Conservation (phyloP, 2,888 invertebrate genomes). For the Aplocera efformata region DNA sequence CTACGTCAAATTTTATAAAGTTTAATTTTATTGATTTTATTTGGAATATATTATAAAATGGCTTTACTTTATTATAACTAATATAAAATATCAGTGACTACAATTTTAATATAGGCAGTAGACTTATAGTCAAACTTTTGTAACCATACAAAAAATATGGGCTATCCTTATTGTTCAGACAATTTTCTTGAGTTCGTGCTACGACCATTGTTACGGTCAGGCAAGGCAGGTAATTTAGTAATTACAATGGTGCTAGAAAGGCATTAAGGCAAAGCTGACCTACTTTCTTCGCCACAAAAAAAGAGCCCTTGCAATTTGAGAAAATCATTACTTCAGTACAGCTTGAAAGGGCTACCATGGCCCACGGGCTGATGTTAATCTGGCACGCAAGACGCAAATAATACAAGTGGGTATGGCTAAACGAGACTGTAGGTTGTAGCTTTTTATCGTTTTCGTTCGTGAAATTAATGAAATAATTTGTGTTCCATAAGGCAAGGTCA, state of each 20-base stretch:
- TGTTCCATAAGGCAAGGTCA: slow-evolving; percentile 11
- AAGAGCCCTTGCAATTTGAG: slow-evolving; percentile 26
- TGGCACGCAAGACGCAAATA: slow-evolving; percentile 61
- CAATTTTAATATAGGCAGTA: too few relatives aligned
- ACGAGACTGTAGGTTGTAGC: slow-evolving; percentile 15
- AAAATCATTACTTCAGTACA: slow-evolving; percentile 24
- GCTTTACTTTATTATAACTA: too few relatives aligned
- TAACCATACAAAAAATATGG: too few relatives aligned
- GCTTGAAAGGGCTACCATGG: slow-evolving; percentile 34
- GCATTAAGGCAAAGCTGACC: slow-evolving; percentile 18
- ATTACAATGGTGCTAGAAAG: slow-evolving; percentile 13
- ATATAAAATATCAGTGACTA: too few relatives aligned
- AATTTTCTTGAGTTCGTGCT: slow-evolving; percentile 3
- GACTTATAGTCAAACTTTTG: too few relatives aligned
- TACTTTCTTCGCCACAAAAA: slow-evolving; percentile 20
- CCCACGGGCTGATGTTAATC: slow-evolving; percentile 37
- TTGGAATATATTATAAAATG: too few relatives aligned
- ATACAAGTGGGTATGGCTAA: slow-evolving; percentile 30
- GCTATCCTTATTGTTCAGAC: too few relatives aligned
- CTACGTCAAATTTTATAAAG: too few relatives aligned
- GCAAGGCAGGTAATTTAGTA: too few relatives aligned
- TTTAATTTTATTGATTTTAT: too few relatives aligned
- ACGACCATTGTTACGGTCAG: slow-evolving; percentile 8
- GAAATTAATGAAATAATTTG: neutral
- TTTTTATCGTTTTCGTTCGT: slow-evolving; percentile 6